Evolutionary conservation across 2,888 invertebrate genomes (phyloP), one percentile per base, ranked within the genome.

Genomic region (Ypsolopha scabrella): DNA sequence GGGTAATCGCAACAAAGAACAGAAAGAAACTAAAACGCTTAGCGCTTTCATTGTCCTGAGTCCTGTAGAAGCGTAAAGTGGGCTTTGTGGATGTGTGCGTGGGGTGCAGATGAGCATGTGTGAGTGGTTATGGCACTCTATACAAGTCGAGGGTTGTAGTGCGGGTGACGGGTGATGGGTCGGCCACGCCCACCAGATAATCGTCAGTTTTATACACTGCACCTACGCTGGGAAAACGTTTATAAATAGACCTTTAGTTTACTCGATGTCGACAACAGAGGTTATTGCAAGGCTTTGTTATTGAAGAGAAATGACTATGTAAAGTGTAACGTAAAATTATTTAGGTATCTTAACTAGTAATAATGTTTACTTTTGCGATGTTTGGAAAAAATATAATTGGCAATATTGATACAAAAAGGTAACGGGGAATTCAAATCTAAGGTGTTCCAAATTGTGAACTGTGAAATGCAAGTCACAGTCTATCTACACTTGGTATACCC

Each of bases 11-110:
- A 58, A 74, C 71, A 80, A 78, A 75, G 69, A 66, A 70, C 66
- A 81, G 79, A 73, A 83, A 75, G 65, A 41, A 13, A 41, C 48
- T 80, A 81, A 83, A 80, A 75, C 78, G 81, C 80, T 85, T 82
- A 80, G 60, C 63, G 65, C 63, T 67, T 60, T 67, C 68, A 78
- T 80, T 82, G 78, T 80, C 70, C 72, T 67, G 35, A 36, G 38
- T 13, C n/a, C 13, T 38, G 48, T 37, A n/a, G 41, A 10, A 41
- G 46, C 35, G 38, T 37, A 10, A 14, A 51, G 13, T 10, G 45
- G 14, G 44, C 11, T 14, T n/a, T 50, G 33, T 52, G 51, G 48
- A 51, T 51, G 53, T 51, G 48, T 50, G 44, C 41, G 49, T 53
- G 49, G 24, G 24, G 24, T 24, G 24, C 24, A 24, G 48, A 53